A percentile compares a stretch with the other conserved stretches of the same genome.
These are phyloP conservation scores for Agrotis clavis DNA, from an alignment of 2,888 invertebrate genomes.

Conservation along the genomic window DNA sequence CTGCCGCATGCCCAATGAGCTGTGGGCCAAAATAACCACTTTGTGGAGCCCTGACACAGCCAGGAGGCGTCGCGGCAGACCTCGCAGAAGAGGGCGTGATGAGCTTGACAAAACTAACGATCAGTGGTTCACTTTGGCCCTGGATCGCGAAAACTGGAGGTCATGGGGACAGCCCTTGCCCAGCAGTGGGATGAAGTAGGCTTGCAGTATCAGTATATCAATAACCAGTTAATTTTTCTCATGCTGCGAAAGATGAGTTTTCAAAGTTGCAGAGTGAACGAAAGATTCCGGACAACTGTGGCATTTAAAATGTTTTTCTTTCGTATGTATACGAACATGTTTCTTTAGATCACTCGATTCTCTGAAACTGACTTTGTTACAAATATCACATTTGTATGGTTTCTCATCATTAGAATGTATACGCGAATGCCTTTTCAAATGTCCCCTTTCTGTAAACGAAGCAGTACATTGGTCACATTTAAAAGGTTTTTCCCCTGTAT, in stretches of 20 bases:
- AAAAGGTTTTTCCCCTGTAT: constrained; percentile 42
- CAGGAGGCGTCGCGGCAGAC: no score
- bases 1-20: no score
- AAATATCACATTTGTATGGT: constrained; percentile 25
- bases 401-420: constrained; percentile 20
- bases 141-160: no score
- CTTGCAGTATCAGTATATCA: no score
- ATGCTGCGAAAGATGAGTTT: constrained; percentile 32
- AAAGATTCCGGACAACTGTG: constrained; percentile 12
- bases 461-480: constrained; percentile 24
- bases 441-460: constrained; percentile 19
- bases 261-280: constrained; percentile 8
- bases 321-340: constrained; percentile 15
- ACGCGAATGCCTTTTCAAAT: constrained; percentile 29
- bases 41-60: no score
- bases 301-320: constrained; percentile 26
- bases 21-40: no score
- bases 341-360: constrained; percentile 15
- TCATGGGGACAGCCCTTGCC: no score
- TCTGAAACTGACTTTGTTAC: constrained; percentile 23
- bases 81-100: no score
- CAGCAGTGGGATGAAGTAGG: no score
- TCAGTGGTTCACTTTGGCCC: no score
- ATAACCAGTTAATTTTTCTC: constrained; percentile 17
- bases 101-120: no score